Evolutionary conservation across 2,888 invertebrate genomes (phyloP), one percentile per base, ranked within the genome.

Genomic region (Nebria brevicollis): DNA sequence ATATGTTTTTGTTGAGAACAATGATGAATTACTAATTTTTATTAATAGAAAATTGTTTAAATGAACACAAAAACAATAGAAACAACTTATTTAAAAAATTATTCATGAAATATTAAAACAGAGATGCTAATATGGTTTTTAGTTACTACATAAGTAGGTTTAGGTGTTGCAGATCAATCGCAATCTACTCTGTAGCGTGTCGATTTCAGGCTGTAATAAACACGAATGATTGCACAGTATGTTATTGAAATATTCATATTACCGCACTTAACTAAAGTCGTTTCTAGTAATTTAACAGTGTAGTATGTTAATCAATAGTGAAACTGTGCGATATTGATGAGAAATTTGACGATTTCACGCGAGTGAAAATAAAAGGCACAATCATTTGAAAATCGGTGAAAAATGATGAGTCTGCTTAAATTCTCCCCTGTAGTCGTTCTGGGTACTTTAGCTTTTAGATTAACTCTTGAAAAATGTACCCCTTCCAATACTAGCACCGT

Each of bases 371-470:
- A 70, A 70, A 85, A 83, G 84, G 85, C 82, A 84, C 85, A 85
- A 86, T 86, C 85, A 86, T 86, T 85, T 86, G 85, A 84, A 86
- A 86, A 86, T 86, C 86, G 84, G 85, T 85, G 86, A 85, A 87
- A 83, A 83, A 77, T 82, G 83, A 81, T 82, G 82, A 83, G 82
- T 82, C 80, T 75, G 77, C 82, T 83, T 78, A 82, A 82, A 82
- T 65, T 81, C 72, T 83, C 86, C 85, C 83, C 77, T 79, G 82
- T 83, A 83, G 82, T 82, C 85, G 85, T 85, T 85, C 85, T 82
- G 85, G 86, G 85, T 86, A 86, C 86, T 87, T 86, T 85, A 85
- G 85, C 86, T 85, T 86, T 85, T 83, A 85, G 86, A 86, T 86
- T 87, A 87, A 86, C 86, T 86, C 85, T 85, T 84, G 85, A 85